Percentiles rank a stretch among this genome's conserved stretches.
Evolutionary conservation across 2,888 invertebrate species (phyloP).

Genomic region (Chloroclystis v-ata): DNA sequence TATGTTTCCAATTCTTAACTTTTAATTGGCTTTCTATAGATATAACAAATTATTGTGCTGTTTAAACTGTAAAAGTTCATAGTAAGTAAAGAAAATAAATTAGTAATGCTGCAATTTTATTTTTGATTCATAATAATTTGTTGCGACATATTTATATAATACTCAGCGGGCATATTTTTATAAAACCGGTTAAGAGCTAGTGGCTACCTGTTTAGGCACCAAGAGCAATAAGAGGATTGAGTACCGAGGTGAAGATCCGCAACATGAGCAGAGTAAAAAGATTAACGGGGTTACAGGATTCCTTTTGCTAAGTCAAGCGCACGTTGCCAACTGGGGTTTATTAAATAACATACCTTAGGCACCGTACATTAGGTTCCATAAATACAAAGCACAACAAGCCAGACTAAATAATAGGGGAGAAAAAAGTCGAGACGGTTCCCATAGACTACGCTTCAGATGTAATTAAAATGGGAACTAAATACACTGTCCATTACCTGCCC

Average conservation of each 20-base stretch:
- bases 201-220: constrained; percentile 35
- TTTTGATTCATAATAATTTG: constrained; percentile 9
- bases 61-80: too few species aligned
- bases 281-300: constrained; percentile 65
- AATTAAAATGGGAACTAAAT: too few species aligned
- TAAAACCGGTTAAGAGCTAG: constrained; percentile 38
- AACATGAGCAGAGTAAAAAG: constrained; percentile 55
- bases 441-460: too few species aligned
- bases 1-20: too few species aligned
- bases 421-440: constrained; percentile 1
- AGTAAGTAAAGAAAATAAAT: too few species aligned
- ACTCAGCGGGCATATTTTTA: constrained; percentile 30
- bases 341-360: constrained; percentile 11
- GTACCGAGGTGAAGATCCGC: constrained; percentile 55
- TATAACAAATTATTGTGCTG: too few species aligned
- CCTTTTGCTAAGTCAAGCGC: constrained; percentile 34
- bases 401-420: background rate
- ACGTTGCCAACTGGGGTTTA: constrained; percentile 12
- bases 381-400: background rate
- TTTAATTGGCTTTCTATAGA: too few species aligned
- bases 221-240: constrained; percentile 43
- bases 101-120: background rate
- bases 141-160: constrained; percentile 20
- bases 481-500: constrained; percentile 49
- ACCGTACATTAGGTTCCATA: constrained; percentile 1